Evolutionary conservation across 2,888 invertebrate genomes (phyloP).

Genomic region (Gymnoscelis rufifasciata): DNA sequence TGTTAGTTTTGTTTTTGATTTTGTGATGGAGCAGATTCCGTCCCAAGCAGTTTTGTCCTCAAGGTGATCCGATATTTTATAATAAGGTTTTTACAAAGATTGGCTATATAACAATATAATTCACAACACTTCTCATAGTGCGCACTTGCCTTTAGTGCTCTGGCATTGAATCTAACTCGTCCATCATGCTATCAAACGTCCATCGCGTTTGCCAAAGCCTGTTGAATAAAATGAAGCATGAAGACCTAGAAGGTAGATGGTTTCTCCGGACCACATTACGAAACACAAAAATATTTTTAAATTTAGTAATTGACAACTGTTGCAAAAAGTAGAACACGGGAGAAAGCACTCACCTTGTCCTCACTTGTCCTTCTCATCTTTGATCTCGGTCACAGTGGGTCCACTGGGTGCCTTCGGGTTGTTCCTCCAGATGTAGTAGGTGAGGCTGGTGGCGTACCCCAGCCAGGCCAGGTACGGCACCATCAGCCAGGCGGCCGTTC

Average conservation of each 20-base stretch:
- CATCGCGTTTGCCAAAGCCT: conserved; percentile 66
- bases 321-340: no score
- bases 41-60: no score
- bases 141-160: conserved; percentile 39
- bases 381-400: conserved; percentile 22
- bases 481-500: conserved; percentile 50
- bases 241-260: no score
- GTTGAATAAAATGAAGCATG: no score
- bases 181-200: conserved; percentile 74
- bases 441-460: conserved; percentile 53
- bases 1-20: no score
- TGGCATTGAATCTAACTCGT: conserved; percentile 73
- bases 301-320: no score
- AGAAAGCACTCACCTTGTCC: no score
- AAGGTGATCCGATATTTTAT: no score
- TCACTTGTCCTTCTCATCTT: conserved; percentile 29
- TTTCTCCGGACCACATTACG: no score
- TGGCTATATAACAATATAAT: neutral
- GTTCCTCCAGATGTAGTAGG: conserved; percentile 64
- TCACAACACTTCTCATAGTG: conserved; percentile 16
- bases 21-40: no score
- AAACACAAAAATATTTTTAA: no score
- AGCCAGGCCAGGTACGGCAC: conserved; percentile 67
- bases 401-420: conserved; percentile 41
- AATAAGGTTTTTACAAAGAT: no score